phyloP scores from a whole-genome alignment of 2,113 vertebrate species.

The Notarius quadriscutis region DNA sequence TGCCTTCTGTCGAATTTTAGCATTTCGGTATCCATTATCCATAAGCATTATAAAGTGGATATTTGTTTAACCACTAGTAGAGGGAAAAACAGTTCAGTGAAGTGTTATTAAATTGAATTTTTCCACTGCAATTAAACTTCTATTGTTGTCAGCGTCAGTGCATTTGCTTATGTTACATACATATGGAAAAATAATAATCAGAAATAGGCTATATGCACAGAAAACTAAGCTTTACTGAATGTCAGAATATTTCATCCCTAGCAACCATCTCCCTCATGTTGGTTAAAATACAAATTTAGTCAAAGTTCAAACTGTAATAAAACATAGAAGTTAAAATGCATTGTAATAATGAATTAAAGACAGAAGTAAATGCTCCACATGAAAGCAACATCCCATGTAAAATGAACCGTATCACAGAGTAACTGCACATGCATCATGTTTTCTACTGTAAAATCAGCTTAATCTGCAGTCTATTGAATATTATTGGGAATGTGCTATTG shows the following conservation, averaged over 20 bases:
- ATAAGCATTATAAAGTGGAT: background rate
- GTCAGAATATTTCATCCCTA: background rate
- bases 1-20: background rate
- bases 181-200: background rate
- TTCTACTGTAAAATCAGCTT: background rate
- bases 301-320: background rate
- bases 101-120: background rate
- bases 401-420: background rate
- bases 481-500: background rate
- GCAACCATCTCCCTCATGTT: background rate
- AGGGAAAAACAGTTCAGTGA: background rate
- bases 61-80: background rate
- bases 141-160: background rate
- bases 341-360: background rate
- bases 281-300: background rate
- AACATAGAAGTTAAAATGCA: background rate
- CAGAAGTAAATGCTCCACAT: background rate
- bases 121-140: background rate
- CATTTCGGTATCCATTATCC: background rate
- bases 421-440: background rate
- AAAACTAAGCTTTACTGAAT: too few relatives aligned
- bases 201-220: background rate
- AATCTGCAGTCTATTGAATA: background rate
- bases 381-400: background rate
- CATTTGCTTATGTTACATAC: background rate